phyloP scores from a whole-genome alignment of 1,140 invertebrate species.

The Teleopsis dalmanni region DNA sequence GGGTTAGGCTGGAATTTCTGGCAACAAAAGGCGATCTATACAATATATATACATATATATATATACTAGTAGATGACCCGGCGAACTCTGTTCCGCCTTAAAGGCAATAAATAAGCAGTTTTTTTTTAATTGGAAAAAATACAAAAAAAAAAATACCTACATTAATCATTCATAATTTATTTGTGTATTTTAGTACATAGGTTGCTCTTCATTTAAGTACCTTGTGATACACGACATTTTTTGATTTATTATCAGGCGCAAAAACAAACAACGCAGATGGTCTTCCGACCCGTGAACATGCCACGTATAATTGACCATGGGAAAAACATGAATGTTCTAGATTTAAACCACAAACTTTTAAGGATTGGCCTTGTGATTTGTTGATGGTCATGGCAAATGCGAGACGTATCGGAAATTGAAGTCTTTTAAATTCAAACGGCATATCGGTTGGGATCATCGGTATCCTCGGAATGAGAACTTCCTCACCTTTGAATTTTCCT shows the following conservation, averaged over 20 bases:
- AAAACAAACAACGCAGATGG: constrained; percentile 37
- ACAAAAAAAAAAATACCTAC: too few relatives aligned
- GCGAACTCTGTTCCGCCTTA: too few relatives aligned
- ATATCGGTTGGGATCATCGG: constrained; percentile 22
- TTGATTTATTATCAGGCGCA: constrained; percentile 28
- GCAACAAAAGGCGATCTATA: too few relatives aligned
- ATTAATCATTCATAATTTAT: too few relatives aligned
- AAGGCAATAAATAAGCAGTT: too few relatives aligned
- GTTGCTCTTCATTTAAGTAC: too few relatives aligned
- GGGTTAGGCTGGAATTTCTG: too few relatives aligned
- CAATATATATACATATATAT: too few relatives aligned
- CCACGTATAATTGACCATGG: constrained; percentile 46
- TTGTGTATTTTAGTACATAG: too few relatives aligned
- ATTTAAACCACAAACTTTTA: constrained; percentile 33
- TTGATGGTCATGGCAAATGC: constrained; percentile 51
- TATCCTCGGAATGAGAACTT: constrained; percentile 44
- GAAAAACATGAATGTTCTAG: constrained; percentile 40
- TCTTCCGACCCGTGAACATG: constrained; percentile 45
- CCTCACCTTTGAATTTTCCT: constrained; percentile 43
- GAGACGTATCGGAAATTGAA: constrained; percentile 44
- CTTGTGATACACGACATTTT: constrained; percentile 31
- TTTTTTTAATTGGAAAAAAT: too few relatives aligned
- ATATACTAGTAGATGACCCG: too few relatives aligned
- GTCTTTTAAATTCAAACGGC: constrained; percentile 37
- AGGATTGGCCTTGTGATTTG: constrained; percentile 50